Evolutionary conservation across 2,888 invertebrate genomes (phyloP).

Genomic region (Dryobotodes eremita): DNA sequence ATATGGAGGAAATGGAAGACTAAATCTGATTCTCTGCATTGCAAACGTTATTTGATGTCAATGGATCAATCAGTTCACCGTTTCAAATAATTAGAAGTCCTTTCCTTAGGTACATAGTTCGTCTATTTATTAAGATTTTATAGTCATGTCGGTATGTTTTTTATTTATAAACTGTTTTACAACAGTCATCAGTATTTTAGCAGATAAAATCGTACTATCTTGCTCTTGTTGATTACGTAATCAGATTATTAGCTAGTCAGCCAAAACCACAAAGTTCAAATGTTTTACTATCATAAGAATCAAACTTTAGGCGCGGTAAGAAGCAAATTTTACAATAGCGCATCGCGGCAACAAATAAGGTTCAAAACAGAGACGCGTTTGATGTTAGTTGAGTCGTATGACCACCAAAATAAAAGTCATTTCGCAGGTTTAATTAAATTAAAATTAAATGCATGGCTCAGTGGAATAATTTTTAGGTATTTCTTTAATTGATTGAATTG

Average conservation of each 20-base stretch:
- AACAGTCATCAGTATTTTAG: neutral
- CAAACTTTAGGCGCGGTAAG: neutral
- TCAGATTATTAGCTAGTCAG: slow-evolving; percentile 18
- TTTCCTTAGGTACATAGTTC: neutral
- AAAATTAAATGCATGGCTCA: too few species aligned
- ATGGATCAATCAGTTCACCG: neutral
- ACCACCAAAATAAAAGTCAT: too few species aligned
- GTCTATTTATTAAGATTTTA: neutral
- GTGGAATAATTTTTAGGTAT: too few species aligned
- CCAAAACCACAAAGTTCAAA: slow-evolving; percentile 17
- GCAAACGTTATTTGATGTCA: neutral
- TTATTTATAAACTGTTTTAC: neutral
- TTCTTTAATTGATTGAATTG: too few species aligned
- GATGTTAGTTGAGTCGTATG: too few species aligned
- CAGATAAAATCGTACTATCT: slow-evolving; percentile 8
- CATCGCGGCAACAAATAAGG: too few species aligned
- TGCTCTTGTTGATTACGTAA: slow-evolving; percentile 7
- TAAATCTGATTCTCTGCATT: neutral
- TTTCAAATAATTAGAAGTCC: neutral
- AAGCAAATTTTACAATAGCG: too few species aligned
- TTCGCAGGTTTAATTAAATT: too few species aligned
- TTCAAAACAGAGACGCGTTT: too few species aligned
- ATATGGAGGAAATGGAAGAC: neutral
- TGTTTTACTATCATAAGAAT: neutral
- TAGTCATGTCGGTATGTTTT: neutral